Base-by-base conservation (phyloP, 2,888 invertebrate genomes). In the Baronia brevicornis region DNA sequence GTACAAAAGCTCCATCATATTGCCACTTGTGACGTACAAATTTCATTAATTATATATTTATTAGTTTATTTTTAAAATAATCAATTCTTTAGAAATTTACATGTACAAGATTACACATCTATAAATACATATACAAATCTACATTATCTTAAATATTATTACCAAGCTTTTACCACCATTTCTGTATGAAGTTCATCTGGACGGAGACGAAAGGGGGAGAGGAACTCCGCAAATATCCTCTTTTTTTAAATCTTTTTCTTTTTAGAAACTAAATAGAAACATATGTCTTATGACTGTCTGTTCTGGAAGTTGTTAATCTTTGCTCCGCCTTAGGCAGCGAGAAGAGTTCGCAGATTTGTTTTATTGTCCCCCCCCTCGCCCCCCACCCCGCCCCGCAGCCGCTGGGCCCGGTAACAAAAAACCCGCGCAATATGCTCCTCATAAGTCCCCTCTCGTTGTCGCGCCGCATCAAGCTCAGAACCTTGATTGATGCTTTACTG, bases 351-450 rank as follows among this genome's bases (percentile, higher is more conserved):
- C 54, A 55, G 59, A 59, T 62, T 58, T 51, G 43, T 58, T 58
- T 53, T 46, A 65, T 69, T 70, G 67, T 65, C 41, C 45, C 46
- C 35, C 36, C 41, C 46, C 43, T 35, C 27, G 28, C n/a, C 21
- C 18, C 18, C 20, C 33, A 4, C 13, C 23, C 25, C n/a, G 8
- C 22, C 9, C 31, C 33, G n/a, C 31, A 37, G 34, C 33, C 42
- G 46, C 33, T 31, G 43, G 45, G 39, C 33, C 39, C 38, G 32
- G 36, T n/a, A n/a, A 46, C 40, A 59, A 66, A 68, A 63, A 68
- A 57, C 62, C 41, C 46, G 43, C 35, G 59, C 73, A 73, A 73
- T 73, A 73, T 73, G 73, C 59, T 73, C 46, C 56, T 61, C 53
- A 56, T 64, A 54, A 66, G 56, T 48, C 44, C 47, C 43, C 42